phyloP scores from a whole-genome alignment of 1,140 invertebrate species.

The Danaus plexippus region DNA sequence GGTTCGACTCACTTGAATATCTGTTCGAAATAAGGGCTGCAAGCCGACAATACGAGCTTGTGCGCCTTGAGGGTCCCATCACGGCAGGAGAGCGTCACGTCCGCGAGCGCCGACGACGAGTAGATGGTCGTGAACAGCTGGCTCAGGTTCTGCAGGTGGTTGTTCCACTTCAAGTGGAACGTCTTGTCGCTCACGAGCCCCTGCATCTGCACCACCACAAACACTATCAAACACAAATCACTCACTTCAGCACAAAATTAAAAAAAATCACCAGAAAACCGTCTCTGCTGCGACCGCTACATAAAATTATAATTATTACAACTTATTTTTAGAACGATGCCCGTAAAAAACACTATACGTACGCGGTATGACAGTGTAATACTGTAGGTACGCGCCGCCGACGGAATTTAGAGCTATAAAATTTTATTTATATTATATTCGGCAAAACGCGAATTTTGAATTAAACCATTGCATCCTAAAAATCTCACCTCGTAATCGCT shows the following conservation, averaged over 20 bases:
- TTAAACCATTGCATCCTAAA: constrained; percentile 42
- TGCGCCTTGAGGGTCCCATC: constrained; percentile 79
- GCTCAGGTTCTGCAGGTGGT: constrained; percentile 81
- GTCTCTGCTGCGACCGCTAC: constrained; percentile 66
- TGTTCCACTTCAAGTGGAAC: constrained; percentile 82
- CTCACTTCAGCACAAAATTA: constrained; percentile 42
- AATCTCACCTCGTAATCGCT: constrained; percentile 63
- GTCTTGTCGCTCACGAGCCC: constrained; percentile 75
- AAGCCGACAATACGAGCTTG: constrained; percentile 80
- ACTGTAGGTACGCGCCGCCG: constrained; percentile 68
- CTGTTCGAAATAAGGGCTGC: constrained; percentile 83
- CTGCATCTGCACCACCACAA: constrained; percentile 70
- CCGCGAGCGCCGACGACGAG: constrained; percentile 78
- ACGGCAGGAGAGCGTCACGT: constrained; percentile 76
- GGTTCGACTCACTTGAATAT: constrained; percentile 74
- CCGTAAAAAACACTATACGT: constrained; percentile 72
- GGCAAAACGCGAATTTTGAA: constrained; percentile 48
- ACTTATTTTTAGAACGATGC: constrained; percentile 72
- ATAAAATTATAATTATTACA: constrained; percentile 73
- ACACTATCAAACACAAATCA: constrained; percentile 56
- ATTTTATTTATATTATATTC: constrained; percentile 67
- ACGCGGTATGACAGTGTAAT: constrained; percentile 71
- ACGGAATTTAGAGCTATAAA: constrained; percentile 68
- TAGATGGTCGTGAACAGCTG: constrained; percentile 80
- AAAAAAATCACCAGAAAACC: constrained; percentile 64